Evolutionary conservation across 37 sponge, comb jelly and placozoan genomes (phyloP).

Genomic region (Cladorhizidae sp.): DNA sequence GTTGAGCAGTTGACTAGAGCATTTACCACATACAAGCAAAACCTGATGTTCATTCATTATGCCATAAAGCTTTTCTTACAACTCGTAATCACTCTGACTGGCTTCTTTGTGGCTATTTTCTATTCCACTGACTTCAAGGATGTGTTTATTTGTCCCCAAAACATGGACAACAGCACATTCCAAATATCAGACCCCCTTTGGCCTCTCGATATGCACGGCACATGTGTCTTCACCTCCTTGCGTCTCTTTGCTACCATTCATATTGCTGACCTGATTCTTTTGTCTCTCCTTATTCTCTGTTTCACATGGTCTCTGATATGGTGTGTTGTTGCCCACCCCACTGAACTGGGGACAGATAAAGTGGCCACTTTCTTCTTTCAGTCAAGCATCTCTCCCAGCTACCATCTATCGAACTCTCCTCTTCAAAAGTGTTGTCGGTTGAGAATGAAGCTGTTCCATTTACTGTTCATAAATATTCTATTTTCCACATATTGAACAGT

Average conservation of each 20-base stretch:
- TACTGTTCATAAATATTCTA: constrained; percentile 22
- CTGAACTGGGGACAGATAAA: constrained; percentile 30
- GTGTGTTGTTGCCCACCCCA: constrained; percentile 40
- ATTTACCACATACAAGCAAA: constrained; percentile 46
- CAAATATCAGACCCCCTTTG: constrained; percentile 1
- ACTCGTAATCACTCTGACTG: constrained; percentile 10
- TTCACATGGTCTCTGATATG: constrained; percentile 51
- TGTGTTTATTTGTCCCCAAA: constrained; percentile 51
- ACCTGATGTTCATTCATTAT: constrained; percentile 44
- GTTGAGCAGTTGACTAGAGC: constrained; percentile 23
- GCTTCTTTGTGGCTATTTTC: constrained; percentile 3
- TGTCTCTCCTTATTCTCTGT: constrained; percentile 27
- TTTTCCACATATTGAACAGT: too few relatives aligned
- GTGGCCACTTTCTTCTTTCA: constrained; percentile 55
- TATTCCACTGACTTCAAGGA: constrained; percentile 50
- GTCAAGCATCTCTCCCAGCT: constrained; percentile 28
- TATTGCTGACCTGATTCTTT: constrained; percentile 50
- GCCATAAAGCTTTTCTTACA: constrained; percentile 34
- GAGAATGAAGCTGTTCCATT: background rate
- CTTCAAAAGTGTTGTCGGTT: background rate
- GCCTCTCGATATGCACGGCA: constrained; percentile 28
- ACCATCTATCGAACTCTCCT: constrained; percentile 32
- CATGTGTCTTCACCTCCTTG: constrained; percentile 66
- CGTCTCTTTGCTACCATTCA: constrained; percentile 44
- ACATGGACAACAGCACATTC: background rate